Evolutionary conservation across 2,888 invertebrate genomes (phyloP), one percentile per base, ranked within the genome.

Genomic region (Theristus sp.): DNA sequence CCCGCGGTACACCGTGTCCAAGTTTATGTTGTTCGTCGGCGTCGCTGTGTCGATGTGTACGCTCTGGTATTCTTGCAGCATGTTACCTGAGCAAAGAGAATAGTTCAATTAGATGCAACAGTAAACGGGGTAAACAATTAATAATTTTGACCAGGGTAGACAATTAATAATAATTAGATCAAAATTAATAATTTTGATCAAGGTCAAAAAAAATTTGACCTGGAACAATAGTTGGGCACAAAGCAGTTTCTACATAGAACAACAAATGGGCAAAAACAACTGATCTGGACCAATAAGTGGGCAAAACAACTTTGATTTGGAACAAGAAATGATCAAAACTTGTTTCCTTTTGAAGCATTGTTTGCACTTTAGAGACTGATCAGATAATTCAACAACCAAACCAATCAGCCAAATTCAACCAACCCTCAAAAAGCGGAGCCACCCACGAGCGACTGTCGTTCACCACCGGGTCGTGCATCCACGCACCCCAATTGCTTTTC

Each of bases 1-100:
- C 1, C 94, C 94, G 31, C 30, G 30, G 30, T 30, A 56, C 56
- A 56, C 30, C n/a, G 28, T 22, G 13, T 6, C n/a, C 31, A 56
- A 30, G 3, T 25, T 6, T 2, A 27, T 27, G 30, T 22, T 29
- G 2, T 56, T 29, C 2, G 31, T n/a, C n/a, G 24, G 49, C 3
- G 3, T n/a, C 20, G n/a, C 13, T n/a, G 49, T n/a, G 24, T 24
- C 49, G n/a, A n/a, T 49, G 49, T 10, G 13, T 10, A n/a, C 24
- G n/a, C 24, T n/a, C 13, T n/a, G 49, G 49, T 49, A 49, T 3
- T 24, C 49, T 17, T 49, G 20, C n/a, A 49, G 13, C 49, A 49
- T 49, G 49, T 49, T 10, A 24, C 49, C 49, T 49, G 38, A 13
- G 38, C 6, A 38, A 13, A 38, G 17, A 13, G 38, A 17, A 17